phyloP scores from a whole-genome alignment of 2,797 vertebrate species.

The Scarus forsteni region DNA sequence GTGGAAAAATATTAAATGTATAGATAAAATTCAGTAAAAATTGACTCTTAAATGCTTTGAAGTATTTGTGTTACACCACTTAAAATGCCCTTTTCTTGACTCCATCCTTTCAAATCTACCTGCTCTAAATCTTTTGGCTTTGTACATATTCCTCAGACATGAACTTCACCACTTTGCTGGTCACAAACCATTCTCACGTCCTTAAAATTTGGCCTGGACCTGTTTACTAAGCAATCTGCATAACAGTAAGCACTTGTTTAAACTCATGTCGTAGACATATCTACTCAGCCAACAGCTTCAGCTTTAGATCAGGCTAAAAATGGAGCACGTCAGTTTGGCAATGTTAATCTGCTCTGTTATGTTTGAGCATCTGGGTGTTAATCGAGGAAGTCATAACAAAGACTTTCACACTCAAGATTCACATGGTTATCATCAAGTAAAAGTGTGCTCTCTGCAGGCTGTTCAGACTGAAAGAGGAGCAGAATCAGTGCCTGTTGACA shows the following conservation, averaged over 20 bases:
- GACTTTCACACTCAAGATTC: slow-evolving; percentile 14
- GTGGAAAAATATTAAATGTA: too few relatives aligned
- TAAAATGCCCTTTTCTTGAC: slow-evolving; percentile 16
- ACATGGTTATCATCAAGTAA: not conserved
- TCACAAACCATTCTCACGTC: slow-evolving; percentile 25
- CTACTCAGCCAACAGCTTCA: slow-evolving; percentile 16
- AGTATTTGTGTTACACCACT: slow-evolving; percentile 1
- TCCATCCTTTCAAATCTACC: not conserved
- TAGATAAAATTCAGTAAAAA: slow-evolving; percentile 5
- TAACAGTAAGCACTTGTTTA: slow-evolving; percentile 60
- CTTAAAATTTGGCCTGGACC: slow-evolving; percentile 36
- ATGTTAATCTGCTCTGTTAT: slow-evolving; percentile 38
- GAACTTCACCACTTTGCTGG: slow-evolving; percentile 15
- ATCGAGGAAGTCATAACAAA: slow-evolving; percentile 19
- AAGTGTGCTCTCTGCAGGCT: too few relatives aligned
- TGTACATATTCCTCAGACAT: slow-evolving; percentile 33
- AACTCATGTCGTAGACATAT: slow-evolving; percentile 37
- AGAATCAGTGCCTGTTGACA: too few relatives aligned
- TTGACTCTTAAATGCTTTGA: not conserved
- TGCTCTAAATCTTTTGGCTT: not conserved
- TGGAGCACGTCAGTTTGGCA: slow-evolving; percentile 1
- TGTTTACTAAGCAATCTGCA: slow-evolving; percentile 42
- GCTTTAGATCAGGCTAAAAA: slow-evolving; percentile 28
- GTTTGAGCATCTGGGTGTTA: slow-evolving; percentile 25
- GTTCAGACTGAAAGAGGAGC: too few relatives aligned